Conservation (phyloP, 2,113 vertebrate species). For the Hyaena hyaena region DNA sequence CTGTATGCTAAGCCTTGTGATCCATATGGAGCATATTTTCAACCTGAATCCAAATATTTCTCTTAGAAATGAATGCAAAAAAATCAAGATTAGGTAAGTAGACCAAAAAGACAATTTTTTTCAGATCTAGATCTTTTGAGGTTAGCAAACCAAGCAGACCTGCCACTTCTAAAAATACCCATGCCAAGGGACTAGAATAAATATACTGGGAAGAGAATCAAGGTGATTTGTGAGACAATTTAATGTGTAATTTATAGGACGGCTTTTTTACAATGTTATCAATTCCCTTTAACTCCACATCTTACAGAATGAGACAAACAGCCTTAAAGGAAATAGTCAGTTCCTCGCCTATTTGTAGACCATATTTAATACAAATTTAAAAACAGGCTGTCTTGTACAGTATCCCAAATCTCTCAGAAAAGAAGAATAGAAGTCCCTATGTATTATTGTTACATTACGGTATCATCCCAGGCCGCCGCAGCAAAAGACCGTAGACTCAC, state of each 20-base stretch:
- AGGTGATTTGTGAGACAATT: not conserved
- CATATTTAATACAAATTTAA: not conserved
- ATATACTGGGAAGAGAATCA: too few relatives aligned
- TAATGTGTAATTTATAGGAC: not conserved
- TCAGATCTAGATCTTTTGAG: not conserved
- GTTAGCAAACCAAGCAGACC: not conserved
- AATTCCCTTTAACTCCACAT: not conserved
- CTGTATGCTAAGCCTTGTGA: not conserved
- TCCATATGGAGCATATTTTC: not conserved
- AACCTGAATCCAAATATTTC: not conserved
- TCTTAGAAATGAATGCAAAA: constrained; percentile 1
- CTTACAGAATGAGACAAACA: not conserved
- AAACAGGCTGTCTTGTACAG: not conserved
- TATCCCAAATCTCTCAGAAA: not conserved
- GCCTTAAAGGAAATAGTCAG: not conserved
- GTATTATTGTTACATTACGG: not conserved
- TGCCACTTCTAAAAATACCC: not conserved
- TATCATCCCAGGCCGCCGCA: not conserved
- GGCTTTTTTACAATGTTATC: not conserved
- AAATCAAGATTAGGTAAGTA: not conserved
- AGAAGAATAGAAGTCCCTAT: not conserved
- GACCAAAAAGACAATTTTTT: not conserved
- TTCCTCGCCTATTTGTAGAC: not conserved
- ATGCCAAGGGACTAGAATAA: not conserved
- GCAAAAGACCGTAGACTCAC: accelerated